Evolutionary conservation across 1,140 invertebrate genomes (phyloP), one percentile per base, ranked within the genome.

Genomic region (Listronotus bonariensis): DNA sequence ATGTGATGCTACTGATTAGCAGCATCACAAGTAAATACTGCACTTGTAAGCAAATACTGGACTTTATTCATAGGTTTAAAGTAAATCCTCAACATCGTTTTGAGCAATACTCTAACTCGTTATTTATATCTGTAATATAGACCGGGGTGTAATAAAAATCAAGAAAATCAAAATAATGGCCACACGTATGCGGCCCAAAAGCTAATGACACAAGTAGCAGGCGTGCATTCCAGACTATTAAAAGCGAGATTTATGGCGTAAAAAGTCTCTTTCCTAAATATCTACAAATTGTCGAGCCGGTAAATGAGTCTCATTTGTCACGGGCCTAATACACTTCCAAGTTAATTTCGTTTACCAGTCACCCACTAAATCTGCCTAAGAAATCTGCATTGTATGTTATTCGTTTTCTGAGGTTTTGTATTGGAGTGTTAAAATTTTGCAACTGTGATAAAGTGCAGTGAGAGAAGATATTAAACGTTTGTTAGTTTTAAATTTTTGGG

Each of bases 241-340:
- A 77, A 77, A 77, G 75, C 68, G 59, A 76, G 74, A 77, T 78
- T 78, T 78, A 78, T 72, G 70, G 67, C 42, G 51, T 41, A 63
- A 73, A 75, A 75, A 73, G 70, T 68, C 64, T 67, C 71, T 72
- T 70, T 76, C 72, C 74, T 77, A 78, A 78, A 77, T 70, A 74
- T 78, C 75, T 78, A 78, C 76, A 78, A 78, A 78, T 78, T 77
- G 76, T 77, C 74, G 75, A 74, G 73, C 67, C 76, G 71, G 76
- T 76, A 78, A 78, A 78, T 78, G 75, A 78, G 76, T 43, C 38
- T 51, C 75, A 77, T 78, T 77, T 75, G 76, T 78, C 75, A 77
- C 66, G 64, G 64, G 53, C 55, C 73, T 78, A 74, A 78, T 77
- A 77, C 75, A 73, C 68, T 67, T 74, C 73, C 67, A 66, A 76